A percentile compares a stretch with the other conserved stretches of the same genome.
Conservation (phyloP, 2,113 vertebrate species). For the Protobothrops mucrosquamatus region DNA sequence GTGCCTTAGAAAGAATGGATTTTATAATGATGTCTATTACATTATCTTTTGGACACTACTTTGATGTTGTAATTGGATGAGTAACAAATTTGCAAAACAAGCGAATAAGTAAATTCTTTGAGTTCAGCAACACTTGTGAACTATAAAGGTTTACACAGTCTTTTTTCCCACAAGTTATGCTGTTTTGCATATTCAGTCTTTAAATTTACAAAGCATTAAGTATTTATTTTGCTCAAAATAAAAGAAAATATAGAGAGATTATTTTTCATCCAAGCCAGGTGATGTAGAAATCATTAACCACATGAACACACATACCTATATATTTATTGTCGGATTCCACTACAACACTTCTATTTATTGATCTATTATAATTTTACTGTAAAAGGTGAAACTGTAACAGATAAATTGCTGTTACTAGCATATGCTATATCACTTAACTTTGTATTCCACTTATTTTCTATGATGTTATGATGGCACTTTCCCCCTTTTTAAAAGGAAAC, state of each 20-base stretch:
- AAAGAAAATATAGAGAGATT: not conserved
- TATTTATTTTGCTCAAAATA: not conserved
- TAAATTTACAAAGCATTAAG: not conserved
- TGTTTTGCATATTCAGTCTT: not conserved
- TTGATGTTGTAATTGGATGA: not conserved
- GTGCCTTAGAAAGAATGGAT: not conserved
- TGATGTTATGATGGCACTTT: too few relatives aligned
- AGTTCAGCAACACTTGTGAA: not conserved
- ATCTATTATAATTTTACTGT: not conserved
- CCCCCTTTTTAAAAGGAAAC: not conserved
- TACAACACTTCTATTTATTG: not conserved
- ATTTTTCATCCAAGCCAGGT: not conserved
- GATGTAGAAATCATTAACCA: not conserved
- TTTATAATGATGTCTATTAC: not conserved
- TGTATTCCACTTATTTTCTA: not conserved
- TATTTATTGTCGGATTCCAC: constrained; percentile 6
- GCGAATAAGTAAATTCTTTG: not conserved
- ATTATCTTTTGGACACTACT: not conserved
- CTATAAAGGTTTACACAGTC: not conserved
- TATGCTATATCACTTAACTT: not conserved
- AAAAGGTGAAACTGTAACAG: not conserved
- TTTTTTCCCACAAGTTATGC: not conserved
- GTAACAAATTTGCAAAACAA: not conserved
- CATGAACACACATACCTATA: not conserved
- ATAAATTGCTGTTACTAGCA: not conserved